Evolutionary conservation across 2,797 vertebrate genomes (phyloP), one percentile per base, ranked within the genome.

Genomic region (Cheirogaleus major): DNA sequence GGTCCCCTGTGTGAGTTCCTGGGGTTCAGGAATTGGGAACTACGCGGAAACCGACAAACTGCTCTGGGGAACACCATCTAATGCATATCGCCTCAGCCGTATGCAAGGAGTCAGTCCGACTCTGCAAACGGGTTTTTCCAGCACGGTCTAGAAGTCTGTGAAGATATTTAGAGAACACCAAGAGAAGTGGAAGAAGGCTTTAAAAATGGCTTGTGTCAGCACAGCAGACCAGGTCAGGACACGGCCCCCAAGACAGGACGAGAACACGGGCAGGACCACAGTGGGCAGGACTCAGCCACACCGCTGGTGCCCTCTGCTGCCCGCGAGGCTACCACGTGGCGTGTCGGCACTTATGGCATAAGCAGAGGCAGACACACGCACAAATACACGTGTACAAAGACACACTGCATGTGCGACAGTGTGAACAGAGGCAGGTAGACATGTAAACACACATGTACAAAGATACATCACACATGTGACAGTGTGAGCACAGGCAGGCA

Each of bases 281-380:
- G 78, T 23, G 20, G 35, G 12, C 63, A 83, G 50, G 30, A 63
- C 32, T 78, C 32, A 88, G 72, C 8, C 73, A 91, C 38, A n/a
- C 27, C 45, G 10, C 67, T 83, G 83, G 83, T 70, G 93, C 87
- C 93, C 95, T 88, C 96, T 95, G 91, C 91, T 97, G 95, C 93
- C 79, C 5, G 3, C 50, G 41, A 87, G 69, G 50, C 72, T 27
- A 65, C 23, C 18, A 50, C 48, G 14, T 13, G 52, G 7, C 18
- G 32, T 8, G 27, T 27, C 48, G 8, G n/a, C n/a, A 81, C 38
- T 38, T 38, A 38, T 38, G 38, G 38, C 38, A 38, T 38, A 38
- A 38, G 38, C 38, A 38, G 38, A 38, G 38, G 38, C 38, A 38
- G 38, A 38, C 38, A 38, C 38, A 38, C 38, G 38, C 38, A 38